Evolutionary conservation across 2,888 invertebrate genomes (phyloP).

Genomic region (Morpho deidamia): DNA sequence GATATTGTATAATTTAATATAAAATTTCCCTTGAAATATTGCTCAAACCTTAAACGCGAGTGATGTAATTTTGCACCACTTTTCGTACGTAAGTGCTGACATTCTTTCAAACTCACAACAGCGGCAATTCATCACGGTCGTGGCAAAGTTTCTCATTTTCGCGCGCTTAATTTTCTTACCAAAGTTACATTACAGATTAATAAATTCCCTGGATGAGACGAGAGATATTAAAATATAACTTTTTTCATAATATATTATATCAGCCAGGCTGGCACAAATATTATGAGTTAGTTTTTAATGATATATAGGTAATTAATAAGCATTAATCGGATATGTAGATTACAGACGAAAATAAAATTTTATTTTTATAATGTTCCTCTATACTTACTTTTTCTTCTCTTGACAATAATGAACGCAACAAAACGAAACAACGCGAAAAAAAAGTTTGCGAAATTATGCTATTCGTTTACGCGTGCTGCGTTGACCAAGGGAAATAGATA

Average conservation of each 20-base stretch:
- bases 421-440: too few species aligned
- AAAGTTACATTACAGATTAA: constrained; percentile 27
- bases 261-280: not conserved
- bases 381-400: too few species aligned
- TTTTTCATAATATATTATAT: too few species aligned
- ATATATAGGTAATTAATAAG: too few species aligned
- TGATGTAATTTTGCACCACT: constrained; percentile 19
- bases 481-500: too few species aligned
- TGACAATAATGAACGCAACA: too few species aligned
- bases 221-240: not conserved
- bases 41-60: constrained; percentile 16
- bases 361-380: too few species aligned
- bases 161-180: constrained; percentile 49
- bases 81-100: constrained; percentile 23
- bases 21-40: constrained; percentile 16
- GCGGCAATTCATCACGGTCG: constrained; percentile 58
- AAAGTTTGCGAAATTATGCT: too few species aligned
- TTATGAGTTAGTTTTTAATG: not conserved
- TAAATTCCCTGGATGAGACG: constrained; percentile 8
- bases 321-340: too few species aligned
- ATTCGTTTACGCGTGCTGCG: too few species aligned
- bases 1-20: constrained; percentile 9
- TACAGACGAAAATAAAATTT: too few species aligned
- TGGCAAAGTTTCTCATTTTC: constrained; percentile 44
- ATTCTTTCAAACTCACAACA: constrained; percentile 47